These are phyloP conservation scores for Nyctibius grandis DNA, from an alignment of 2,797 vertebrate species.

Conservation along the genomic window DNA sequence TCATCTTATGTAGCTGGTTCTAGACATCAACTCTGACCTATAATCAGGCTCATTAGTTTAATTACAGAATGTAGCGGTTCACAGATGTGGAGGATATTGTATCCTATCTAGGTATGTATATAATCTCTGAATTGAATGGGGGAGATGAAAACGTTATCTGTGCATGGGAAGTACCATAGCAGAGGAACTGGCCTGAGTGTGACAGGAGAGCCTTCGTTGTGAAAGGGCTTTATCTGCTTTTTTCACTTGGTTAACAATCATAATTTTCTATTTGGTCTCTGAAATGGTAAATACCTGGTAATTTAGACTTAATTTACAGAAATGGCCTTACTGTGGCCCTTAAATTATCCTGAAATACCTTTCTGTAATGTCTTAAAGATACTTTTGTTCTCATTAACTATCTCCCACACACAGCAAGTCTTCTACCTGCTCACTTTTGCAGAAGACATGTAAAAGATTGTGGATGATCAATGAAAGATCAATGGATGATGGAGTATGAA, in stretches of 20 bases:
- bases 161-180: fast-evolving
- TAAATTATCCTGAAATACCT: neutral
- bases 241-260: neutral
- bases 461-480: neutral
- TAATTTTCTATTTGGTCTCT: neutral
- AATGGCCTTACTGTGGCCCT: neutral
- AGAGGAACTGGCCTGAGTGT: neutral
- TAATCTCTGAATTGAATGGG: neutral
- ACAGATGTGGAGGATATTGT: neutral
- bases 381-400: neutral
- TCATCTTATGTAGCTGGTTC: neutral
- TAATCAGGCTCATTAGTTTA: neutral
- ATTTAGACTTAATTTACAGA: neutral
- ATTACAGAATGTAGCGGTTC: neutral
- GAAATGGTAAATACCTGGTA: neutral
- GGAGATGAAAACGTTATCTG: neutral
- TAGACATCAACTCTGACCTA: neutral
- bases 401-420: neutral
- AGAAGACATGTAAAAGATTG: neutral
- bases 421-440: neutral
- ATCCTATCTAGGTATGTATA: neutral
- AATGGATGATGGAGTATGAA: neutral
- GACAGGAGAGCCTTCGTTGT: neutral
- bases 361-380: neutral
- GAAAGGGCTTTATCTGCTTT: neutral